phyloP scores from a whole-genome alignment of 2,888 invertebrate genomes.

The Trichopria drosophilae region DNA sequence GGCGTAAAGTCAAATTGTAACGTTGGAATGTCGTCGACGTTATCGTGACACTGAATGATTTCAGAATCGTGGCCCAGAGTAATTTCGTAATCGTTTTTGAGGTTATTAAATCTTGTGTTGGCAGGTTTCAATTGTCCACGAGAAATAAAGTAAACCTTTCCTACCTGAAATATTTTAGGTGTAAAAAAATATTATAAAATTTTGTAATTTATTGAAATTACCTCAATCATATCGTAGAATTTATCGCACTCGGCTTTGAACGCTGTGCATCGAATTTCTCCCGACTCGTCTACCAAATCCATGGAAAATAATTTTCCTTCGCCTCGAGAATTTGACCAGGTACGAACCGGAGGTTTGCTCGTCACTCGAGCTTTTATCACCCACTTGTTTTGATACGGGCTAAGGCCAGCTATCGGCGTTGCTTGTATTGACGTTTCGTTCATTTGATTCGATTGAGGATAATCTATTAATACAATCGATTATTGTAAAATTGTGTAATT shows the following conservation, averaged over 20 bases:
- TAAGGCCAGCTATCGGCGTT: conserved; percentile 79
- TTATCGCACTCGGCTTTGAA: conserved; percentile 88
- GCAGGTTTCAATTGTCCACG: conserved; percentile 87
- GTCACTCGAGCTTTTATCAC: conserved; percentile 88
- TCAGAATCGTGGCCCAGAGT: conserved; percentile 77
- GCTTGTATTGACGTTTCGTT: conserved; percentile 41
- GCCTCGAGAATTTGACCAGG: conserved; percentile 89
- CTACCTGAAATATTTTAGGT: conserved; percentile 61
- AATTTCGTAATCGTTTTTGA: conserved; percentile 97
- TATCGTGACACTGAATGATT: conserved; percentile 58
- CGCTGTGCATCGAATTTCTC: conserved; percentile 90
- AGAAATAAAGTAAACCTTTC: conserved; percentile 85
- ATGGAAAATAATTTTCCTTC: conserved; percentile 93
- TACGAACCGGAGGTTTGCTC: conserved; percentile 76
- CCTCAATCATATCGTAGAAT: conserved; percentile 86
- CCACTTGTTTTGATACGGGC: conserved; percentile 96
- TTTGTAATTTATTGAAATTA: conserved; percentile 48
- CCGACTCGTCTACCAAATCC: conserved; percentile 90
- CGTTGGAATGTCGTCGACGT: conserved; percentile 68
- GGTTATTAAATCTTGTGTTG: conserved; percentile 81
- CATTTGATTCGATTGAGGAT: conserved; percentile 17
- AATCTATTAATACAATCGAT: background rate
- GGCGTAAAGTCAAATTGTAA: conserved; percentile 61
- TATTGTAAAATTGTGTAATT: background rate
- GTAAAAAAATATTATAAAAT: background rate